These are phyloP conservation scores for Xenopus laevis DNA, from an alignment of 2,113 vertebrate species.

Conservation along the genomic window DNA sequence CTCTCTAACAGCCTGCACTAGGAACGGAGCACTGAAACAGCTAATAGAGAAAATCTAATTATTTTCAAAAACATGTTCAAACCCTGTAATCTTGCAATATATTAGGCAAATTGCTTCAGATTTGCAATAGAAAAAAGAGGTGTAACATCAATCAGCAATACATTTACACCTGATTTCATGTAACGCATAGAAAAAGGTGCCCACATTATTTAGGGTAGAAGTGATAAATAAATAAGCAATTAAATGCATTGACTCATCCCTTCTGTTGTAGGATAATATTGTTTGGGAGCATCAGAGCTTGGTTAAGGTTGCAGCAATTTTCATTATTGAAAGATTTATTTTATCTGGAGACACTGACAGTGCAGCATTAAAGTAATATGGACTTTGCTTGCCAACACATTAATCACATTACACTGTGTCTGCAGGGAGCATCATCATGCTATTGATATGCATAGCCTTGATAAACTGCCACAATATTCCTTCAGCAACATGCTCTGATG, in stretches of 20 bases:
- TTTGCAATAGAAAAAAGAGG: not conserved
- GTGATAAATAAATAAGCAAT: constrained; percentile 31
- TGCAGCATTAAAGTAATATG: constrained; percentile 37
- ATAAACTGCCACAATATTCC: constrained; percentile 27
- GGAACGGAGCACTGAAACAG: not conserved
- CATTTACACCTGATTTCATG: constrained; percentile 1
- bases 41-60: not conserved
- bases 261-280: constrained; percentile 24
- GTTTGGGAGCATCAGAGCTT: constrained; percentile 12
- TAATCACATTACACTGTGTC: constrained; percentile 26
- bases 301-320: constrained; percentile 38
- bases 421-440: constrained; percentile 24
- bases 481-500: not conserved
- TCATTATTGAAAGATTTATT: constrained; percentile 42
- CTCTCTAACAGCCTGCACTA: not conserved
- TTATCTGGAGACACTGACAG: constrained; percentile 37
- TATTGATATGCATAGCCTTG: constrained; percentile 33
- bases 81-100: not conserved
- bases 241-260: constrained; percentile 17
- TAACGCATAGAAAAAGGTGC: not conserved
- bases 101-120: not conserved
- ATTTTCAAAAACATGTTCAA: not conserved
- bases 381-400: constrained; percentile 26
- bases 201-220: constrained; percentile 14
- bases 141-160: not conserved